Evolutionary conservation across 2,797 vertebrate genomes (phyloP).

Genomic region (Florisuga fusca): DNA sequence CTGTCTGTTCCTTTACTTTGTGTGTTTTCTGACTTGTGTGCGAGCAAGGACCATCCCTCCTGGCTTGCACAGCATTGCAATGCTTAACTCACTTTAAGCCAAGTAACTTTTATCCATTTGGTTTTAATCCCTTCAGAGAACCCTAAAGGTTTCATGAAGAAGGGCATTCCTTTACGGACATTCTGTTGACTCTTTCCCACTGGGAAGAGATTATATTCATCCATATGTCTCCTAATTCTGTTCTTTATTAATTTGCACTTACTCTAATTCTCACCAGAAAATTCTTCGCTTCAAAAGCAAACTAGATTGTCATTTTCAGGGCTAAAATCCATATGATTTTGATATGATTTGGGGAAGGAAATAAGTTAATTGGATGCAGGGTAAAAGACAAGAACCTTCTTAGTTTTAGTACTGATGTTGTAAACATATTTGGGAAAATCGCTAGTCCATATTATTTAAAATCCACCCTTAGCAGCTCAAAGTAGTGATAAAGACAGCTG

Average conservation of each 20-base stretch:
- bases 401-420: background rate
- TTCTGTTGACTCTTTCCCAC: background rate
- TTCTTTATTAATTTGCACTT: background rate
- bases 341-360: background rate
- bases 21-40: background rate
- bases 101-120: background rate
- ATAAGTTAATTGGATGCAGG: background rate
- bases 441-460: background rate
- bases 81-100: background rate
- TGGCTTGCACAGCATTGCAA: background rate
- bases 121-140: background rate
- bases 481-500: background rate
- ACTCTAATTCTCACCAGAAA: background rate
- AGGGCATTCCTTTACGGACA: background rate
- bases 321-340: background rate
- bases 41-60: background rate
- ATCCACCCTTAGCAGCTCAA: background rate
- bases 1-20: background rate
- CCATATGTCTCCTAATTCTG: background rate
- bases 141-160: background rate
- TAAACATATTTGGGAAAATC: background rate
- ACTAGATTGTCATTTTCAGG: background rate
- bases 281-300: background rate
- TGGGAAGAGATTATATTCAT: background rate
- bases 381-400: background rate